These are phyloP conservation scores for Byasa hedistus DNA, from an alignment of 2,888 invertebrate species.

Conservation along the genomic window DNA sequence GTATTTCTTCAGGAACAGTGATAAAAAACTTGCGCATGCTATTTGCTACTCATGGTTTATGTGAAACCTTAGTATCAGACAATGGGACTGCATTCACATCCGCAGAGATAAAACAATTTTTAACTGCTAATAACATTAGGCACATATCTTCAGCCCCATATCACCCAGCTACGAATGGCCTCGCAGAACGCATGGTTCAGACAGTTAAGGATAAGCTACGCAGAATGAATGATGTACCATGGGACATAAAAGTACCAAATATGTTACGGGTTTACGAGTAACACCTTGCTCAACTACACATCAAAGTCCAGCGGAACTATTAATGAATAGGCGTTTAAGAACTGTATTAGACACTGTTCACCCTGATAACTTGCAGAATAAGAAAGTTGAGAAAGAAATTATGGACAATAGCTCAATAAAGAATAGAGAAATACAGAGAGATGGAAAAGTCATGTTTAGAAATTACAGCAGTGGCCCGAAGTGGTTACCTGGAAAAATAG, in stretches of 20 bases:
- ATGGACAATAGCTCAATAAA: too few relatives aligned
- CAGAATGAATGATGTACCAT: constrained; percentile 29
- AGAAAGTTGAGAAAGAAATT: not conserved
- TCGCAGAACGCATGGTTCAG: constrained; percentile 35
- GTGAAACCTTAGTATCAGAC: constrained; percentile 31
- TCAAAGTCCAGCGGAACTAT: constrained; percentile 17
- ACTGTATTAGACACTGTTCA: not conserved
- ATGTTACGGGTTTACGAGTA: constrained; percentile 10
- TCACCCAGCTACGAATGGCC: constrained; percentile 35
- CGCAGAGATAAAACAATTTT: too few relatives aligned
- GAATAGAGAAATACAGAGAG: too few relatives aligned
- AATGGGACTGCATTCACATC: constrained; percentile 33
- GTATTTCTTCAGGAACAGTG: constrained; percentile 26
- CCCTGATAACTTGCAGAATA: not conserved
- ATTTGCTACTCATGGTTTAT: constrained; percentile 32
- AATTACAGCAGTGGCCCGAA: not conserved
- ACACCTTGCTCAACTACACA: constrained; percentile 10
- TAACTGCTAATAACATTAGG: constrained; percentile 24
- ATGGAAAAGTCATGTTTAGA: not conserved
- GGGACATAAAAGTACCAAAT: constrained; percentile 31
- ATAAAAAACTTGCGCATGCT: constrained; percentile 30
- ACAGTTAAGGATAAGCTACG: constrained; percentile 30
- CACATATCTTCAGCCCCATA: constrained; percentile 34
- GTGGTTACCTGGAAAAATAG: not conserved
- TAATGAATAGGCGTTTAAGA: not conserved